phyloP scores from a whole-genome alignment of 64 coral and sea anemone genomes.

The Pachyseris speciosa region DNA sequence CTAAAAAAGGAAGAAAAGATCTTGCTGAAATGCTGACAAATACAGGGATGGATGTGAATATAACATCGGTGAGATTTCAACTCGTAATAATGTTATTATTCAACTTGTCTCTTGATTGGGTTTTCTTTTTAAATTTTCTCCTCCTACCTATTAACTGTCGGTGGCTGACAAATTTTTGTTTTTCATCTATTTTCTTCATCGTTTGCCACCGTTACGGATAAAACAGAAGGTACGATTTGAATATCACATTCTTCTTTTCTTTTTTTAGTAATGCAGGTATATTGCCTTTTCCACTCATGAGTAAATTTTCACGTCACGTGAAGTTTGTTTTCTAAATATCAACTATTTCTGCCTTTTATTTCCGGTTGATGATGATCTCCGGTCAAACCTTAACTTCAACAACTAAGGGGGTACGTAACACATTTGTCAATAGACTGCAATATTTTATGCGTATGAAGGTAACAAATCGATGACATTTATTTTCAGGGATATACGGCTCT shows the following conservation, averaged over 20 bases:
- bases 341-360: not conserved
- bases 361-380: not conserved
- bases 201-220: too few species aligned
- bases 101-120: too few species aligned
- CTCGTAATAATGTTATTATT: too few species aligned
- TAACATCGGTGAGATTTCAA: slow-evolving; percentile 65
- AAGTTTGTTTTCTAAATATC: too few species aligned
- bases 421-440: too few species aligned
- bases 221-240: not conserved
- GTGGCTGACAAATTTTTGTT: not conserved
- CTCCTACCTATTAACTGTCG: too few species aligned
- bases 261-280: not conserved
- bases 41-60: slow-evolving; percentile 80
- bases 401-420: slow-evolving; percentile 34
- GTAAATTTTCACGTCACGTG: too few species aligned
- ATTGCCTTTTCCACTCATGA: not conserved
- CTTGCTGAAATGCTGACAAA: slow-evolving; percentile 55
- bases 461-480: too few species aligned
- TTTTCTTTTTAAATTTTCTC: too few species aligned
- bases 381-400: not conserved
- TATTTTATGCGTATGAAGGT: too few species aligned
- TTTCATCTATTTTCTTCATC: too few species aligned
- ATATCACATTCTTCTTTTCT: not conserved
- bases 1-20: slow-evolving; percentile 85
- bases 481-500: slow-evolving; percentile 93